These are phyloP conservation scores for Potorous gilbertii DNA, from an alignment of 2,797 vertebrate species.

Conservation along the genomic window DNA sequence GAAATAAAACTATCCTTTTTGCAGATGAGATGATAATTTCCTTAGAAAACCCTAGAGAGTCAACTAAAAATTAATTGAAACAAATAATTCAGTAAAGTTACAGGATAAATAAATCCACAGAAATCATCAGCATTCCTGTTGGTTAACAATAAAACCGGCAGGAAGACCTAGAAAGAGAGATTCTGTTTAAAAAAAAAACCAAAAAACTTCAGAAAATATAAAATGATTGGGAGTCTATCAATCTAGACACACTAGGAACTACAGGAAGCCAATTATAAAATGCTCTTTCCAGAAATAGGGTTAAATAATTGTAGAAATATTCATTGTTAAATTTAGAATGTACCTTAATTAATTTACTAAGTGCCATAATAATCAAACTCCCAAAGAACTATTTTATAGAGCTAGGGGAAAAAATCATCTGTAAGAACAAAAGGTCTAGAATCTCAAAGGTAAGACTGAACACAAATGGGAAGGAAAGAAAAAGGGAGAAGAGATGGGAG, in stretches of 20 bases:
- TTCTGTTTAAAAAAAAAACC: not conserved
- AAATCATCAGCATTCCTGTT: not conserved
- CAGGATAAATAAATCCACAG: not conserved
- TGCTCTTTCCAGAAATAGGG: not conserved
- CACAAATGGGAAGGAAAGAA: not conserved
- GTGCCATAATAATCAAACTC: not conserved
- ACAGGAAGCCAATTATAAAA: not conserved
- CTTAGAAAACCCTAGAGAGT: not conserved
- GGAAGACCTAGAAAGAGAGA: not conserved
- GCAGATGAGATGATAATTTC: not conserved
- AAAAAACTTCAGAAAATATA: not conserved
- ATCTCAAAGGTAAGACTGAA: not conserved
- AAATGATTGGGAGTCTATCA: not conserved
- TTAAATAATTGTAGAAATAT: not conserved
- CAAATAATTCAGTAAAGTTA: not conserved
- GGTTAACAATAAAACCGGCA: not conserved
- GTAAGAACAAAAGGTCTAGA: not conserved
- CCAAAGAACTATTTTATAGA: not conserved
- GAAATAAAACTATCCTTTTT: not conserved
- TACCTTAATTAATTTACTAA: not conserved
- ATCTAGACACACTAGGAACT: not conserved
- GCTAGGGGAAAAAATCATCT: not conserved
- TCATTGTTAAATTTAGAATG: not conserved
- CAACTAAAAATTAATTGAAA: not conserved
- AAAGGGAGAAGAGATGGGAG: too few relatives aligned